Percentiles rank a stretch among this genome's conserved stretches.
Evolutionary conservation across 2,888 invertebrate species (phyloP).

Genomic region (Lasioglossum vierecki): DNA sequence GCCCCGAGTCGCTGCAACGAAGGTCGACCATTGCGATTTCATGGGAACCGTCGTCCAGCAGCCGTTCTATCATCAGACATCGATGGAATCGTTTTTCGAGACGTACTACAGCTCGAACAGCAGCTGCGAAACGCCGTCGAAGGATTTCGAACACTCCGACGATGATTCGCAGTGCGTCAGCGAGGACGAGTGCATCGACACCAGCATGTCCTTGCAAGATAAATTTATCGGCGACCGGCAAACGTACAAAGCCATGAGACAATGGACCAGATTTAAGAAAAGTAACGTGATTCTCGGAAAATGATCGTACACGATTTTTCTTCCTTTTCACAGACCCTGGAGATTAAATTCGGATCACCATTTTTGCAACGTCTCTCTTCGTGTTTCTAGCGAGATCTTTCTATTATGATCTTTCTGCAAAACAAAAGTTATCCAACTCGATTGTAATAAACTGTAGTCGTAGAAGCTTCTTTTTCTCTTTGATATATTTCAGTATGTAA

Average conservation of each 20-base stretch:
- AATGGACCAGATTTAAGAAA: slow-evolving; percentile 73
- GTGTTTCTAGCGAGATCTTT: too few relatives aligned
- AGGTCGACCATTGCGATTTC: slow-evolving; percentile 63
- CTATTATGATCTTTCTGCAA: too few relatives aligned
- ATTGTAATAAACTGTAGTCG: too few relatives aligned
- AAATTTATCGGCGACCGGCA: slow-evolving; percentile 63
- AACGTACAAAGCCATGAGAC: slow-evolving; percentile 76
- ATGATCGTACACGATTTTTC: not conserved
- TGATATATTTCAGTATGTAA: too few relatives aligned
- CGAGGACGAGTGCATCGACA: slow-evolving; percentile 27
- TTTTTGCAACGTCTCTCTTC: not conserved
- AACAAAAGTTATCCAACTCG: too few relatives aligned
- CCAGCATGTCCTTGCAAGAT: slow-evolving; percentile 37
- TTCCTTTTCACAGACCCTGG: not conserved
- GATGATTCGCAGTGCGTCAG: not conserved
- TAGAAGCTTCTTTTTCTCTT: too few relatives aligned
- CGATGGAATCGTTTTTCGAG: slow-evolving; percentile 75
- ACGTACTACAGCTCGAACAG: slow-evolving; percentile 62
- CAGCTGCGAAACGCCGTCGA: slow-evolving; percentile 51
- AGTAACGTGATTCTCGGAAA: slow-evolving; percentile 62
- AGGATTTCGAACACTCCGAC: not conserved
- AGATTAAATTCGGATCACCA: not conserved
- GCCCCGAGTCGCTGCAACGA: slow-evolving; percentile 53
- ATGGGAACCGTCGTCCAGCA: slow-evolving; percentile 61
- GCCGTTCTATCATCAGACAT: slow-evolving; percentile 52